phyloP scores from a whole-genome alignment of 2,888 invertebrate species.

The Thyatira batis region DNA sequence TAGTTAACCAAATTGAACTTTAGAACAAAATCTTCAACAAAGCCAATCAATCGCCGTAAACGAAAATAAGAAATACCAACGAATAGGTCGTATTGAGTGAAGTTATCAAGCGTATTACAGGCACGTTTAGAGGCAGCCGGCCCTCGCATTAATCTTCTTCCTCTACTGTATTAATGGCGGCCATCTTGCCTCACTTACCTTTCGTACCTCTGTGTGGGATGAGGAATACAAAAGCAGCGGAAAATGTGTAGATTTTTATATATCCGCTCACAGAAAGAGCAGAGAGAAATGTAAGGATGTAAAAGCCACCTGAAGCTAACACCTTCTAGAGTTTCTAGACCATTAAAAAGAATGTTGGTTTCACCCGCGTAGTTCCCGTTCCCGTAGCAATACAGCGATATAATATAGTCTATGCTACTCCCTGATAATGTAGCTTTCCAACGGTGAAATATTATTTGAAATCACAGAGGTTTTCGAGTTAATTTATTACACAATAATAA shows the following conservation, averaged over 20 bases:
- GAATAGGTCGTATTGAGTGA: slow-evolving; percentile 51
- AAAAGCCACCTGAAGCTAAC: too few relatives aligned
- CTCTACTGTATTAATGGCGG: slow-evolving; percentile 70
- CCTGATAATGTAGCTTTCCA: too few relatives aligned
- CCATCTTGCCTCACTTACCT: slow-evolving; percentile 75
- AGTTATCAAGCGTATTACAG: slow-evolving; percentile 68
- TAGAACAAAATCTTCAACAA: too few relatives aligned
- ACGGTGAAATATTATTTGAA: too few relatives aligned
- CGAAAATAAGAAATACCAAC: slow-evolving; percentile 19
- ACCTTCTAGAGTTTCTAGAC: too few relatives aligned
- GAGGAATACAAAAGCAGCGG: slow-evolving; percentile 27
- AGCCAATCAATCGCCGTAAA: slow-evolving; percentile 10
- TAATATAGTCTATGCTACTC: too few relatives aligned
- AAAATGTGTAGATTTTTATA: background rate
- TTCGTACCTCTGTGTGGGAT: slow-evolving; percentile 33
- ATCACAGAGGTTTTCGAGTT: too few relatives aligned
- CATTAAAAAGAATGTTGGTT: too few relatives aligned
- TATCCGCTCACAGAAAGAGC: background rate
- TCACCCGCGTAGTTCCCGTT: too few relatives aligned
- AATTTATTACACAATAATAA: too few relatives aligned
- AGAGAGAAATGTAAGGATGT: too few relatives aligned
- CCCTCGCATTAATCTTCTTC: slow-evolving; percentile 66
- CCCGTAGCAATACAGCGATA: too few relatives aligned
- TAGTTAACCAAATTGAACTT: background rate
- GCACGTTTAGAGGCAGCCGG: slow-evolving; percentile 51